Evolutionary conservation across 2,888 invertebrate genomes (phyloP), one percentile per base, ranked within the genome.

Genomic region (Amaurobius ferox): DNA sequence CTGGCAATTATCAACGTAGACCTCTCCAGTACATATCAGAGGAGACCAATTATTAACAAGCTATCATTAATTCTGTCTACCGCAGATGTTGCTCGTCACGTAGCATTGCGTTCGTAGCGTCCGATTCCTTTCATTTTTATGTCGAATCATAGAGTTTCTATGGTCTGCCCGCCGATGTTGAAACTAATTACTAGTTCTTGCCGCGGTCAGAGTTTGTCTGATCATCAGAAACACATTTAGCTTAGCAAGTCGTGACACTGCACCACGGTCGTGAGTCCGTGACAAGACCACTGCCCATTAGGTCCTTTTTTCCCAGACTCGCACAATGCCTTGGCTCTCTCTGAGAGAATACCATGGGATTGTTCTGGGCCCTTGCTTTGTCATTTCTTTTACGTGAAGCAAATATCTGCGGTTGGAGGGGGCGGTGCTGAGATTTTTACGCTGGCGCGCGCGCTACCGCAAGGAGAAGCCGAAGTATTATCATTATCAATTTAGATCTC

Each of bases 211-310:
- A 86, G 71, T 85, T 85, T 85, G 85, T 85, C 78, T 68, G 85
- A 85, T 79, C 85, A 86, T 86, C 79, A 86, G 85, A 86, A 86
- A 79, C 85, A 79, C 79, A 86, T 86, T 86, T 86, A 79, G 85
- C 73, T 61, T 23, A 68, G 68, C 73, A 61, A 78, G 67, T 86
- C 85, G 85, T 85, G 85, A 83, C 68, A 70, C 71, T 71, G 76
- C 77, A 72, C 67, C 78, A 85, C 19, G 85, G 72, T 35, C 85
- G n/a, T 85, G 85, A 83, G 74, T 76, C 71, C 76, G 76, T 83
- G 77, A 72, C 78, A 85, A 28, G 85, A 78, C 48, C 85, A 61
- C 72, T 78, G 85, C 77, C 67, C 71, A 77, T 77, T 76, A 77
- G 70, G 83, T 67, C 74, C 68, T 48, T 81, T 64, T 70, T 77